Evolutionary conservation across 2,888 invertebrate genomes (phyloP), one percentile per base, ranked within the genome.

Genomic region (Steromphala cineraria): DNA sequence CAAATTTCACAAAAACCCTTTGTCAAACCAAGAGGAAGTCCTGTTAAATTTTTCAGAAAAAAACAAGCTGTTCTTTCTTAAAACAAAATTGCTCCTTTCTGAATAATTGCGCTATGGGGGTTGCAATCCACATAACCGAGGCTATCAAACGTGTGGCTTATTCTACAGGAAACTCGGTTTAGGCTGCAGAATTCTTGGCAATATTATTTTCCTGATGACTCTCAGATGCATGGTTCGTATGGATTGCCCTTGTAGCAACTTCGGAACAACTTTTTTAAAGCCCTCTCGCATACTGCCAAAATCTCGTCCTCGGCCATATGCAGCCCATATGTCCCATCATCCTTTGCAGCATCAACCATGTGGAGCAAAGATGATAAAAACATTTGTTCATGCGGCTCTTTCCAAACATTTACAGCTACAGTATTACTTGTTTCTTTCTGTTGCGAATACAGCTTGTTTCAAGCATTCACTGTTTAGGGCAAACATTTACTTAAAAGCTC

Each of bases 1-100:
- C 62, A 62, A 24, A 28, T 62, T 62, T 62, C 62, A 62, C 62
- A 62, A 62, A 62, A 62, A 62, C 62, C 62, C 62, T 62, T 62
- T 62, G 62, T 62, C 62, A 62, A 28, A 13, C 28, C 28, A 62
- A 24, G 28, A 62, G 62, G 62, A 62, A 62, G 62, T 62, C 62
- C 15, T 62, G 28, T 28, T 24, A 62, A 62, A 62, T 62, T 62
- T 28, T 28, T 62, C 28, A 28, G 28, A 24, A 62, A 62, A 62
- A 62, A 62, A 24, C 62, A 28, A 24, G 62, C 24, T 28, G 24
- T 62, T 62, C 62, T 62, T 62, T 28, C 62, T 28, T 62, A 62
- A 62, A 62, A 62, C 62, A 62, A 24, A 62, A 62, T 62, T 62
- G 62, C 62, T 28, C 62, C 17, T 24, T 62, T 62, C 28, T 62